A percentile compares a stretch with the other conserved stretches of the same genome.
Conservation (phyloP, 2,888 invertebrate species). For the Agrotis exclamationis region DNA sequence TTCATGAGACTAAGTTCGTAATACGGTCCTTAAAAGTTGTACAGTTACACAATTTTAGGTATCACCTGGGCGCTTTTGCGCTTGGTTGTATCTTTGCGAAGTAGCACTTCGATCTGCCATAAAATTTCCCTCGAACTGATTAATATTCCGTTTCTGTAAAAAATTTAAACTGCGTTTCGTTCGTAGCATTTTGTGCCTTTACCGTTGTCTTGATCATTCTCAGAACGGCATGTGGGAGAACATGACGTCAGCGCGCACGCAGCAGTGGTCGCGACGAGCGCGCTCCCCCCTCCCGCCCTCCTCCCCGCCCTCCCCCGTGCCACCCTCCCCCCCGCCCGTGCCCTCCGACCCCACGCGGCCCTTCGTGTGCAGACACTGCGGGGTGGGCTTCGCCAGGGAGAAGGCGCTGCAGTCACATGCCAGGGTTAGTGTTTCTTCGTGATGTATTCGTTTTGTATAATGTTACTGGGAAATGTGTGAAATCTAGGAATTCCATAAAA, state of each 20-base stretch:
- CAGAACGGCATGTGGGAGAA: slow-evolving; percentile 87
- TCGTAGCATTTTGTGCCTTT: neutral
- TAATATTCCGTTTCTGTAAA: too few species aligned
- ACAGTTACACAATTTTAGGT: too few species aligned
- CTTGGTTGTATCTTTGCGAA: too few species aligned
- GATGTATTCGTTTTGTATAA: too few species aligned
- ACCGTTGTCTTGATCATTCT: neutral
- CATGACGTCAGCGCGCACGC: slow-evolving; percentile 89
- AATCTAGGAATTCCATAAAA: too few species aligned
- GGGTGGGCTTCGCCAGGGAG: slow-evolving; percentile 95
- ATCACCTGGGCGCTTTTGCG: too few species aligned
- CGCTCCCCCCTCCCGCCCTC: slow-evolving; percentile 77
- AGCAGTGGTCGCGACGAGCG: slow-evolving; percentile 86
- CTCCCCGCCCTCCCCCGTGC: slow-evolving; percentile 70
- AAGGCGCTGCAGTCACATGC: slow-evolving; percentile 95
- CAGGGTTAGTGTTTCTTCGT: slow-evolving; percentile 75
- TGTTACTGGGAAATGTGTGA: too few species aligned
- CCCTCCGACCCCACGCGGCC: slow-evolving; percentile 93
- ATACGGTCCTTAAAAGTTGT: too few species aligned
- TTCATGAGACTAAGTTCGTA: too few species aligned
- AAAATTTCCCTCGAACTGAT: too few species aligned
- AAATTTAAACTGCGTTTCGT: neutral
- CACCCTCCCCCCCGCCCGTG: slow-evolving; percentile 75
- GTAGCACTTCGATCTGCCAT: too few species aligned
- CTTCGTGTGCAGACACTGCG: slow-evolving; percentile 94